Base-by-base conservation (phyloP, 2,888 invertebrate species). In the Eupithecia pulchellata region DNA sequence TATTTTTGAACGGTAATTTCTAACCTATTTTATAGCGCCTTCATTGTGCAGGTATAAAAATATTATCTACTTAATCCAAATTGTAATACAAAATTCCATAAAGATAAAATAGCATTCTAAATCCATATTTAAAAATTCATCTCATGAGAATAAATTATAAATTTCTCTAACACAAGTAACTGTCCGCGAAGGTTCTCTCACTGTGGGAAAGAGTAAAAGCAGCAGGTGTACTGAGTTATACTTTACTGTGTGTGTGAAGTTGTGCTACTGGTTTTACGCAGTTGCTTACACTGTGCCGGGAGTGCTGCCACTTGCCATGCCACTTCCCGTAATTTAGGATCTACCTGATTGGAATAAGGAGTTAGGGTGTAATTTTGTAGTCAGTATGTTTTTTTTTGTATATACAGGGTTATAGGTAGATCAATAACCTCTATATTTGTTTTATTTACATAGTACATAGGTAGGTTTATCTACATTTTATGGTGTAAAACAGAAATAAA, bases 181-280 rank as follows among this genome's bases (percentile, higher is more conserved):
- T 42, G 52, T 4, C 20, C 17, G 57, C 17, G 29, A 29, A 60
- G 60, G 11, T 60, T 60, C n/a, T 60, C 29, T 8, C 17, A 32
- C 13, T n/a, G 11, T 34, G 20, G 20, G 20, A 34, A 17, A 61
- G 20, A 60, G 17, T 29, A 57, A 29, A 20, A 29, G n/a, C n/a
- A 5, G 60, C 60, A 20, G 60, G 34, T 60, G 60, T 32, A 34
- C 60, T 32, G 30, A 9, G 9, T 11, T 32, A n/a, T 60, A 61
- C 1, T 30, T 60, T n/a, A 17, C 61, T 36, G 61, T 25, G 61
- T 36, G 61, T 25, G 61, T 34, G 34, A 60, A 61, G 61, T 36
- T 61, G 61, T 1, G 34, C 61, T 61, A 61, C 61, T 61, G 61
- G 34, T 61, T 34, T 32, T 34, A 61, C 34, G 61, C 61, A 14